Evolutionary conservation across 2,113 vertebrate species (phyloP).

Genomic region (Nipponia nippon): DNA sequence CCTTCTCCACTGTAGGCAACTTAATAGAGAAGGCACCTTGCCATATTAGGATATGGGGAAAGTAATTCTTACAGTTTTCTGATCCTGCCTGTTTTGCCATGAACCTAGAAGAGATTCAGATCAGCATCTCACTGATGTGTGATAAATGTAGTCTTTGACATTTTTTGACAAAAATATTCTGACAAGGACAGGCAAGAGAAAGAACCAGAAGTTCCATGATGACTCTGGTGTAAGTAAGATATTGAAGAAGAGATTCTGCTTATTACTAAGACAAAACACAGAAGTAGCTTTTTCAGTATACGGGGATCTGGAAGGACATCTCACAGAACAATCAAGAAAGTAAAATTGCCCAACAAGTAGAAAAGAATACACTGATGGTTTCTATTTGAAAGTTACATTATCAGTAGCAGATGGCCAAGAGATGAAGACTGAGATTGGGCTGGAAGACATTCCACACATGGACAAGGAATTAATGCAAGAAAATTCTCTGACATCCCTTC

Average conservation of each 20-base stretch:
- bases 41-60: background rate
- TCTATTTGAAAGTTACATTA: slow-evolving; percentile 1
- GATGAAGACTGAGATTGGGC: background rate
- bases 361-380: background rate
- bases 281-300: background rate
- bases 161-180: background rate
- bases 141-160: background rate
- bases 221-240: background rate
- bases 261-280: background rate
- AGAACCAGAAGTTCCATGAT: background rate
- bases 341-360: background rate
- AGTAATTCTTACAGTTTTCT: background rate
- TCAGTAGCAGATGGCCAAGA: background rate
- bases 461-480: background rate
- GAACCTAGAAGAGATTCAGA: background rate
- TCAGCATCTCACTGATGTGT: background rate
- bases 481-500: background rate
- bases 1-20: background rate
- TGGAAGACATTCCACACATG: background rate
- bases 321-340: background rate
- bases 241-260: background rate
- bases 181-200: background rate
- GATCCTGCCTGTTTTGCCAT: background rate
- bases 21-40: background rate
- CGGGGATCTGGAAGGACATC: background rate